A percentile compares a stretch with the other conserved stretches of the same genome.
Conservation (phyloP, 2,797 vertebrate species). For the Sebastiscus tertius region DNA sequence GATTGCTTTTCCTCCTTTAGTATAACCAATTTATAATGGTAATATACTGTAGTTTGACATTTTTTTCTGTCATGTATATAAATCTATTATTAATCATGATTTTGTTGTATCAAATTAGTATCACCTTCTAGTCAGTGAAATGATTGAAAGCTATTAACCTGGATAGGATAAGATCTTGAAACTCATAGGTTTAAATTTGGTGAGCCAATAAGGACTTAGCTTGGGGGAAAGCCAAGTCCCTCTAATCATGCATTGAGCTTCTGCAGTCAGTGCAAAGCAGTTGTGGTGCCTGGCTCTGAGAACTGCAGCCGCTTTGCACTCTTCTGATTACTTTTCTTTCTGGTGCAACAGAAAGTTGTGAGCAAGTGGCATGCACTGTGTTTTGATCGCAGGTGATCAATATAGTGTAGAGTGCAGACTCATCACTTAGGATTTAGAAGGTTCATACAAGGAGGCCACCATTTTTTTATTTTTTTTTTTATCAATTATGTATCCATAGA, state of each 20-base stretch:
- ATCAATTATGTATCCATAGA: neutral
- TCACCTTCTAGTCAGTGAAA: neutral
- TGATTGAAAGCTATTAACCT: neutral
- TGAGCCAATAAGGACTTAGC: neutral
- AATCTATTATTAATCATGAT: neutral
- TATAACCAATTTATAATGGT: neutral
- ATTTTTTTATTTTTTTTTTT: neutral
- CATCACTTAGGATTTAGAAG: neutral
- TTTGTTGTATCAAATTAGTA: neutral
- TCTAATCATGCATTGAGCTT: neutral
- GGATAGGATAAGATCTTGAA: neutral
- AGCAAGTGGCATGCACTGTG: neutral
- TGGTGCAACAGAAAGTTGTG: neutral
- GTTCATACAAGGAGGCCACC: neutral
- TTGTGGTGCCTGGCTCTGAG: neutral
- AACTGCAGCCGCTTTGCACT: neutral
- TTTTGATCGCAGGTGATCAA: neutral
- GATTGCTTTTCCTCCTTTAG: neutral
- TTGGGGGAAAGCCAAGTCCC: neutral
- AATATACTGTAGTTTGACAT: neutral
- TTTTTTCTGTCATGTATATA: neutral
- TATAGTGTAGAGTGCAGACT: neutral
- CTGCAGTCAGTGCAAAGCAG: neutral
- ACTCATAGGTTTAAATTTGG: neutral
- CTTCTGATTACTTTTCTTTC: neutral